Evolutionary conservation across 2,113 vertebrate genomes (phyloP).

Genomic region (Progne subis): DNA sequence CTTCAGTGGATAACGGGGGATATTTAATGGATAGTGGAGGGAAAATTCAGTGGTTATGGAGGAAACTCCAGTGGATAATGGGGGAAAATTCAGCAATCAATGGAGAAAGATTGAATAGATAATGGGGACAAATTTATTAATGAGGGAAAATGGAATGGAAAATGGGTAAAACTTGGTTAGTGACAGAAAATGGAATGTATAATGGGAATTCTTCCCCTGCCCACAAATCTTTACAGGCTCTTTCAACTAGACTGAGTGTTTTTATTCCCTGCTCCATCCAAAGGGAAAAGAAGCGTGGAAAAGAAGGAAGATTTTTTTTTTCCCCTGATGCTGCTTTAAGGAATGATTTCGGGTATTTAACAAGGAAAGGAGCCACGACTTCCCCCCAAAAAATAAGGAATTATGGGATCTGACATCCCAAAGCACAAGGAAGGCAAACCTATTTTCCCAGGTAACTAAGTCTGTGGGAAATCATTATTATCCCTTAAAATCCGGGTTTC

Average conservation of each 20-base stretch:
- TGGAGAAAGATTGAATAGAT: not conserved
- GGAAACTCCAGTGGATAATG: not conserved
- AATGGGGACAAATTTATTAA: not conserved
- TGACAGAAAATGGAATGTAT: not conserved
- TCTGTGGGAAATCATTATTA: rapidly evolving
- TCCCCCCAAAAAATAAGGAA: not conserved
- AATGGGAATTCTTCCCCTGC: not conserved
- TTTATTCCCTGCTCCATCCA: not conserved
- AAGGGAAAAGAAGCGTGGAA: not conserved
- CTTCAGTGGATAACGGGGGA: not conserved
- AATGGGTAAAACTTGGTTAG: not conserved
- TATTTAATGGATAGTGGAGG: no score
- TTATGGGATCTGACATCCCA: not conserved
- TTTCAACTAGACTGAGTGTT: not conserved
- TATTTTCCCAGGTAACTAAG: not conserved
- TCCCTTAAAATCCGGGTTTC: rapidly evolving
- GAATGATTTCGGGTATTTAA: not conserved
- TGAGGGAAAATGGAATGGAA: not conserved
- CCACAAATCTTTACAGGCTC: not conserved
- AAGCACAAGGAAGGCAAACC: not conserved
- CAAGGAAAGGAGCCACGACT: not conserved
- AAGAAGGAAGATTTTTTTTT: not conserved
- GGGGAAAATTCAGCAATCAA: not conserved
- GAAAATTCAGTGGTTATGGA: not conserved
- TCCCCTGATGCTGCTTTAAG: not conserved